Base-by-base conservation (phyloP, 2,888 invertebrate genomes). In the Andrena bucephala region DNA sequence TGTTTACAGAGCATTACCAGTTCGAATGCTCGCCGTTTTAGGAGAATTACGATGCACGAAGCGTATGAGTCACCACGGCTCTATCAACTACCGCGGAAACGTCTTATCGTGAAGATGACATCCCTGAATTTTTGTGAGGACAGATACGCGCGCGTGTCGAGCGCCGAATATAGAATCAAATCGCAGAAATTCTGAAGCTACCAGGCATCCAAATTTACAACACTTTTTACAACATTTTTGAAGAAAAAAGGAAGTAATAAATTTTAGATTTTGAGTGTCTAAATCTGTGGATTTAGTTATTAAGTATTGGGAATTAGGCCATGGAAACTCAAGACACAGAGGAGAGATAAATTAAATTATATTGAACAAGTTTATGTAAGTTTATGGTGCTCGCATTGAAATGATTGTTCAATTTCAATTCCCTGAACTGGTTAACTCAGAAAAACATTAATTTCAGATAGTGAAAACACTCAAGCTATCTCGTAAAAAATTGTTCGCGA, bases 31-130 rank as follows among this genome's bases (percentile, higher is more conserved):
- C 54, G 3, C 20, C 16, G 16, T 48, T 42, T 29, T 54, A 8
- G 0, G 24, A 27, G 13, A 70, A 50, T 63, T 63, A 36, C 6
- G 42, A 65, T 7, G 57, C 20, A 29, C 62, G 33, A 52, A 76
- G 66, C 50, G 67, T 63, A 79, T 77, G 77, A 87, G 77, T 79
- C 77, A 84, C 69, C 78, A 48, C 29, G 54, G 59, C 10, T 16
- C 68, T 84, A 87, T 87, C 83, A 13, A 31, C 10, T 50, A 57
- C n/a, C 69, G 71, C 89, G 88, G 89, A 89, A 89, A 81, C 42
- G 66, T 60, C 66, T 89, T 89, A 89, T 89, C 89, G 3, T 48
- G 42, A 66, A 70, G 67, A 73, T 59, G 71, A 77, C 81, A 86
- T 89, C 85, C 86, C 86, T 81, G 60, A 84, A 75, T 76, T 85